These are phyloP conservation scores for Ovis canadensis DNA, from an alignment of 2,113 vertebrate genomes.

Conservation along the genomic window DNA sequence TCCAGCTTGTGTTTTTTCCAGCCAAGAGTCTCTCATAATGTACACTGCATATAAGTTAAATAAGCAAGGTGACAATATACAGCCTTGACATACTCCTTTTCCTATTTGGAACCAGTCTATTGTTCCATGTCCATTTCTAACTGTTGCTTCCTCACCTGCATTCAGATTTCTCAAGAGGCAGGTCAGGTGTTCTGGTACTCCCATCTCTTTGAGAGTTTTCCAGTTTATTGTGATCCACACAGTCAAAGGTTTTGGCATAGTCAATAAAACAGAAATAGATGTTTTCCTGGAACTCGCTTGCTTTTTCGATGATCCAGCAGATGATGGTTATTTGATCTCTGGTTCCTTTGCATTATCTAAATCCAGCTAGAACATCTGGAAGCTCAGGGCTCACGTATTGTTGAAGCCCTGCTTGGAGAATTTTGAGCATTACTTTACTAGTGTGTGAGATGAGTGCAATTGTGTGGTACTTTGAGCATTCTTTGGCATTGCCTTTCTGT, in stretches of 20 bases:
- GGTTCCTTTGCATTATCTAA: background rate
- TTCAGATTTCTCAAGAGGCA: background rate
- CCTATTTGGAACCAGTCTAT: background rate
- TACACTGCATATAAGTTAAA: background rate
- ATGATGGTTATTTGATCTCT: background rate
- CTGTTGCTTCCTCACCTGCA: background rate
- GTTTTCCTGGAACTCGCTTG: background rate
- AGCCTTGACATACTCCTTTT: background rate
- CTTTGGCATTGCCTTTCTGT: background rate
- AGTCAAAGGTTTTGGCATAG: background rate
- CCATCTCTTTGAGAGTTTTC: background rate
- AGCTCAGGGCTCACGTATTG: accelerated
- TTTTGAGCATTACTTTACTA: background rate
- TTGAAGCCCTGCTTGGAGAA: background rate
- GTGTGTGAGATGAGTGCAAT: background rate
- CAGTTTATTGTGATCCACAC: background rate
- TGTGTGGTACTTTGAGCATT: background rate
- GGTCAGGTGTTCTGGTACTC: background rate
- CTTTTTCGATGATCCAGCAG: accelerated
- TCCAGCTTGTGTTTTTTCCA: background rate
- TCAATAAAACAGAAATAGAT: background rate
- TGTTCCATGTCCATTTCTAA: background rate
- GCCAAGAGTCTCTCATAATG: background rate
- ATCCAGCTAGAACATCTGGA: background rate
- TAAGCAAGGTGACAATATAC: background rate